These are phyloP conservation scores for Zosterops japonicus DNA, from an alignment of 2,113 vertebrate genomes.

Conservation along the genomic window DNA sequence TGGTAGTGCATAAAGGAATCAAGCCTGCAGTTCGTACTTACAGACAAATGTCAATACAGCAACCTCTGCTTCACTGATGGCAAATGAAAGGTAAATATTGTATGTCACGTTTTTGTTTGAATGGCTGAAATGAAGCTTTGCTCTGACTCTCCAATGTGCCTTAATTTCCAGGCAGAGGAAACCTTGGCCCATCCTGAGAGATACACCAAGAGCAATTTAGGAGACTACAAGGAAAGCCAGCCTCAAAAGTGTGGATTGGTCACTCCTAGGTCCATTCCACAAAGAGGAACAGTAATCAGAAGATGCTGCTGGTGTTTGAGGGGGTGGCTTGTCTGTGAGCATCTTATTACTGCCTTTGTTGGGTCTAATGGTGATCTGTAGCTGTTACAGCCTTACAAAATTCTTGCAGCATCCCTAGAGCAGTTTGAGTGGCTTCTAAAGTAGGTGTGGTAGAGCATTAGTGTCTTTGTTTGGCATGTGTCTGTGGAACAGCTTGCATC, in stretches of 20 bases:
- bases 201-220: not conserved
- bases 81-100: not conserved
- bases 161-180: not conserved
- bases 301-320: not conserved
- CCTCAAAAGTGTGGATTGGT: not conserved
- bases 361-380: rapidly evolving
- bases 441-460: not conserved
- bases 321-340: not conserved
- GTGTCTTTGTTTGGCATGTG: not conserved
- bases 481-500: slow-evolving; percentile 27
- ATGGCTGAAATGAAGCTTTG: not conserved
- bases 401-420: not conserved
- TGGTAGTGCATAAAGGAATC: not conserved
- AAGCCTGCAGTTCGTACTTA: not conserved
- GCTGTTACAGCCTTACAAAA: not conserved
- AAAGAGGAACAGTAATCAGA: not conserved
- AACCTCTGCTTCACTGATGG: not conserved
- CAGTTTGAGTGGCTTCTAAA: not conserved
- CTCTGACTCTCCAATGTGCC: not conserved
- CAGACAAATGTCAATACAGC: not conserved
- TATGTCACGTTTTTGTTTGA: not conserved
- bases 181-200: not conserved
- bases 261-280: not conserved
- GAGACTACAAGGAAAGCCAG: not conserved
- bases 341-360: not conserved